These are phyloP conservation scores for Rhinoderma darwinii DNA, from an alignment of 2,113 vertebrate genomes.

Conservation along the genomic window DNA sequence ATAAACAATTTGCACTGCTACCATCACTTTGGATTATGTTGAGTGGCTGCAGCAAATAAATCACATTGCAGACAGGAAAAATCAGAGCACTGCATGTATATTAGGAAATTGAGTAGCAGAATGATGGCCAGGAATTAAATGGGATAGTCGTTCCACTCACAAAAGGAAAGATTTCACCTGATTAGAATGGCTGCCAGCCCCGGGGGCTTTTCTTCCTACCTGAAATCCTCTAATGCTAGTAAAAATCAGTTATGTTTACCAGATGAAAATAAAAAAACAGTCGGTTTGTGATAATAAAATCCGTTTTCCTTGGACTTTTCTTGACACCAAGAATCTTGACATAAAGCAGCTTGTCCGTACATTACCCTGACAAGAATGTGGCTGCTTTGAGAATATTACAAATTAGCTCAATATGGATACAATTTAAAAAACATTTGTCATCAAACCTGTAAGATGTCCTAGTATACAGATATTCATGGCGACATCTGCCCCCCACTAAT, in stretches of 20 bases:
- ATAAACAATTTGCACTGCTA: conserved; percentile 45
- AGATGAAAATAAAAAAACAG: conserved; percentile 8
- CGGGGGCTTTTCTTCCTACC: conserved; percentile 23
- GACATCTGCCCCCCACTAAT: no score
- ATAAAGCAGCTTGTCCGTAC: neutral
- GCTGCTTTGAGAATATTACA: neutral
- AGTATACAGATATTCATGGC: no score
- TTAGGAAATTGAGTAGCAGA: conserved; percentile 54
- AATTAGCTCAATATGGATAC: neutral
- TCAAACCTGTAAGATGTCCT: neutral
- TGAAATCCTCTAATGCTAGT: conserved; percentile 47
- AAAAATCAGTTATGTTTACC: conserved; percentile 37
- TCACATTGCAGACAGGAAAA: conserved; percentile 46
- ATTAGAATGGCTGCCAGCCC: conserved; percentile 34
- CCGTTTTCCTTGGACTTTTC: neutral
- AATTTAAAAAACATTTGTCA: neutral
- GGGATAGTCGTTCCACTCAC: conserved; percentile 25
- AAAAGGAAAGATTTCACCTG: conserved; percentile 51
- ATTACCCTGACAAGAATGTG: neutral
- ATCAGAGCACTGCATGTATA: conserved; percentile 38
- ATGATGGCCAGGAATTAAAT: conserved; percentile 51
- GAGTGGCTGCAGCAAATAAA: conserved; percentile 39
- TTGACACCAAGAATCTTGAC: neutral
- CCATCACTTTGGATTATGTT: conserved; percentile 57
- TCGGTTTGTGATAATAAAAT: neutral